A percentile compares a stretch with the other conserved stretches of the same genome.
These are phyloP conservation scores for Neotoxoptera formosana DNA, from an alignment of 1,140 invertebrate genomes.

Conservation along the genomic window DNA sequence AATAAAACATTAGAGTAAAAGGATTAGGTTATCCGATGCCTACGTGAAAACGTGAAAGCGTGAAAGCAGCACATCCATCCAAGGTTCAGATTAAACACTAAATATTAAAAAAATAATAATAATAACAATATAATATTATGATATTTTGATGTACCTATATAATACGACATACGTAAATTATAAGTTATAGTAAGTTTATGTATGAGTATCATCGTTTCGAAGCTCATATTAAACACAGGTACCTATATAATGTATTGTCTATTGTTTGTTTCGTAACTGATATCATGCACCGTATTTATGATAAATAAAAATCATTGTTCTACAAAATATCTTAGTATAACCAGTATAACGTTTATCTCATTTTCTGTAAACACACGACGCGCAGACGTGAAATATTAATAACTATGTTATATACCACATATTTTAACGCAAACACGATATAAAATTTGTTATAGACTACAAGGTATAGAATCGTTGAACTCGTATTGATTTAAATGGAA, in stretches of 20 bases:
- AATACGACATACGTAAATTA: background rate
- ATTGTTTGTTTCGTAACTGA: constrained; percentile 27
- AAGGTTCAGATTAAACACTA: background rate
- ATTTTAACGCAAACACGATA: background rate
- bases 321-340: background rate
- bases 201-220: background rate
- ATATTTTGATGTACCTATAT: too few species aligned
- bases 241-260: constrained; percentile 24
- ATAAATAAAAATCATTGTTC: constrained; percentile 23
- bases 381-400: background rate
- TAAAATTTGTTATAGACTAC: background rate
- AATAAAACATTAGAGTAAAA: constrained; percentile 39
- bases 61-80: background rate
- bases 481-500: background rate
- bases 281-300: background rate
- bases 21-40: constrained; percentile 1
- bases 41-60: background rate
- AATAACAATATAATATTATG: background rate
- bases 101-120: background rate
- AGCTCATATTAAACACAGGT: background rate
- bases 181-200: background rate
- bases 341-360: background rate
- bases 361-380: background rate
- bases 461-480: background rate
- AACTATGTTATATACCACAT: background rate